Evolutionary conservation across 2,888 invertebrate genomes (phyloP), one percentile per base, ranked within the genome.

Genomic region (Dasysyrphus albostriatus): DNA sequence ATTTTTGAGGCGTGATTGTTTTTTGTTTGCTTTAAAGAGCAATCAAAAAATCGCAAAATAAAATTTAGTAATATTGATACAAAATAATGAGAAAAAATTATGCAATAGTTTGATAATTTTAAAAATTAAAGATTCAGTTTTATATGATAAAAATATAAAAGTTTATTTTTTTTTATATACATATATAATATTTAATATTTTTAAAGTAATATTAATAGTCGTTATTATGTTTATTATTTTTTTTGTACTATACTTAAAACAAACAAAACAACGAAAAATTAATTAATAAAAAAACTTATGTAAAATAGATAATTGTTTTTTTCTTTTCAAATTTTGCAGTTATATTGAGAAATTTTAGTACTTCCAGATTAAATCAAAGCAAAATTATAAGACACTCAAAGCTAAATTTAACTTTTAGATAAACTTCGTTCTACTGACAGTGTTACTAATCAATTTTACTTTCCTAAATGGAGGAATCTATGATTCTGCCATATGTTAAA

Each of bases 1-100:
- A 89, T 89, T 88, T 90, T 90, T 89, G 89, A 85, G 85, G 76
- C 72, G 90, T 91, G 90, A 44, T 63, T 42, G 16, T 44, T 16
- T 44, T 12, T 19, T 90, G 89, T 88, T 89, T 24, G 24, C 24
- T 89, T 89, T 88, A 88, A 84, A n/a, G 54, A 87, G 51, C 44
- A 67, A 81, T 19, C 14, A n/a, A 82, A 82, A 54, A 61, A 70
- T 61, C 42, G 7, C 24, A 42, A 42, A 24, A 34, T 49, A 9
- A 19, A 34, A 34, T 4, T 29, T 67, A 10, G 44, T 32, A 29
- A 63, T 44, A 29, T 44, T 44, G 61, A 83, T 42, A 24, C 14
- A 74, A 44, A 34, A 34, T 19, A 42, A 75, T 67, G 37, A 78
- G 14, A 78, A 56, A 74, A 63, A 83, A 76, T 44, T 56, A 82